Percentiles rank a stretch among this genome's conserved stretches.
phyloP scores from a whole-genome alignment of 1,140 invertebrate genomes.

The Eufriesea mexicana region DNA sequence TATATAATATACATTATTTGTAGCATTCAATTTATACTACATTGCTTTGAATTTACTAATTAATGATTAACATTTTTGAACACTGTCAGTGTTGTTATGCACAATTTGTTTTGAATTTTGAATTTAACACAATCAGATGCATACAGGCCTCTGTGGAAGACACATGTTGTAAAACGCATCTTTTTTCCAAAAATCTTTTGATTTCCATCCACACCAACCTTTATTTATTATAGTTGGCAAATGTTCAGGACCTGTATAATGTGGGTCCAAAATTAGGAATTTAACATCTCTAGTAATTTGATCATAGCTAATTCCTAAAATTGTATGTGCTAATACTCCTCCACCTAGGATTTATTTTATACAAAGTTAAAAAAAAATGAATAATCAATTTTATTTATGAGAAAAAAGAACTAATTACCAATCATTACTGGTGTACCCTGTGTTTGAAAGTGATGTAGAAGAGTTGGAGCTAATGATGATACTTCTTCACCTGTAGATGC shows the following conservation, averaged over 20 bases:
- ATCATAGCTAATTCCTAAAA: constrained; percentile 96
- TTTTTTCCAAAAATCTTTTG: constrained; percentile 94
- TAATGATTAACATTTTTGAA: neutral
- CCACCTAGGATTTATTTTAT: constrained; percentile 87
- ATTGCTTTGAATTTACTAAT: constrained; percentile 6
- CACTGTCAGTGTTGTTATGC: neutral
- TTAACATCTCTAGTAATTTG: constrained; percentile 88
- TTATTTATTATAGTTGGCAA: constrained; percentile 87
- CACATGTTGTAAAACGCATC: constrained; percentile 97
- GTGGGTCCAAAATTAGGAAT: constrained; percentile 98
- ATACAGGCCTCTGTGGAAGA: constrained; percentile 89
- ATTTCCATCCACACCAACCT: constrained; percentile 98
- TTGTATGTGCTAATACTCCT: constrained; percentile 98
- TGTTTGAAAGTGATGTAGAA: constrained; percentile 94
- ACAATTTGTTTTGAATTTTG: neutral
- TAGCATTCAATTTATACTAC: constrained; percentile 11
- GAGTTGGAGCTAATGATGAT: constrained; percentile 88
- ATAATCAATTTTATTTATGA: neutral
- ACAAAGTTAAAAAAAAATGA: constrained; percentile 9
- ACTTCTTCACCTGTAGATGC: constrained; percentile 93
- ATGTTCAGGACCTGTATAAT: constrained; percentile 95
- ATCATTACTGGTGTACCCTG: constrained; percentile 99
- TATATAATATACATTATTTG: neutral
- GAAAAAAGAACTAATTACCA: constrained; percentile 83
- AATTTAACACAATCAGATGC: constrained; percentile 77